Evolutionary conservation across 1,140 invertebrate species (phyloP).

Genomic region (Drosophila sturtevanti): DNA sequence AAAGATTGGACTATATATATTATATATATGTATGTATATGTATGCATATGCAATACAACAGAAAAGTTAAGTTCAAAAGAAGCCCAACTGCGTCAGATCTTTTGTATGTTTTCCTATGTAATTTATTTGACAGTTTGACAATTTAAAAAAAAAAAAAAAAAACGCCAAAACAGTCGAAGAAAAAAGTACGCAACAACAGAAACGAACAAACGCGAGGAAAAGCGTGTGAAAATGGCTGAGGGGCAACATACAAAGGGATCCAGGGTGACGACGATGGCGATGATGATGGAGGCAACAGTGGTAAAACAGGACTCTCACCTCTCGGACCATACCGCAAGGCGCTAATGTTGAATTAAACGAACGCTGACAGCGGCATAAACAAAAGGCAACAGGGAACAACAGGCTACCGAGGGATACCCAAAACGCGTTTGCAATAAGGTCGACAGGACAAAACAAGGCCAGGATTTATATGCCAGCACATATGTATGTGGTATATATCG

Average conservation of each 20-base stretch:
- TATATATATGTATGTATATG: slow-evolving; percentile 7
- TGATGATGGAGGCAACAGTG: slow-evolving; percentile 35
- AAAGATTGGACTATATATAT: slow-evolving; percentile 48
- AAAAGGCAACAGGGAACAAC: slow-evolving; percentile 46
- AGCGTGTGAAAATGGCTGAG: slow-evolving; percentile 67
- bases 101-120: slow-evolving; percentile 64
- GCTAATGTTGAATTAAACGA: slow-evolving; percentile 80
- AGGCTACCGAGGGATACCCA: neutral
- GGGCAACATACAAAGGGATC: slow-evolving; percentile 52
- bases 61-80: slow-evolving; percentile 49
- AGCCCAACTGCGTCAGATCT: slow-evolving; percentile 57
- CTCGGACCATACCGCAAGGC: slow-evolving; percentile 68
- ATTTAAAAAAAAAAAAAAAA: slow-evolving; percentile 57
- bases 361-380: slow-evolving; percentile 75
- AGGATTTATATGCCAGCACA: slow-evolving; percentile 58
- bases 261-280: slow-evolving; percentile 8
- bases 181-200: slow-evolving; percentile 22
- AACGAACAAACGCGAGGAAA: slow-evolving; percentile 27
- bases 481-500: neutral
- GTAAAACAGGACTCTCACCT: slow-evolving; percentile 29
- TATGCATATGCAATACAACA: slow-evolving; percentile 35
- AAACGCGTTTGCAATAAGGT: slow-evolving; percentile 33
- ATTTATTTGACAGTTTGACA: slow-evolving; percentile 80
- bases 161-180: slow-evolving; percentile 12
- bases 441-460: slow-evolving; percentile 46